These are phyloP conservation scores for Prorops nasuta DNA, from an alignment of 1,140 invertebrate genomes.

Conservation along the genomic window DNA sequence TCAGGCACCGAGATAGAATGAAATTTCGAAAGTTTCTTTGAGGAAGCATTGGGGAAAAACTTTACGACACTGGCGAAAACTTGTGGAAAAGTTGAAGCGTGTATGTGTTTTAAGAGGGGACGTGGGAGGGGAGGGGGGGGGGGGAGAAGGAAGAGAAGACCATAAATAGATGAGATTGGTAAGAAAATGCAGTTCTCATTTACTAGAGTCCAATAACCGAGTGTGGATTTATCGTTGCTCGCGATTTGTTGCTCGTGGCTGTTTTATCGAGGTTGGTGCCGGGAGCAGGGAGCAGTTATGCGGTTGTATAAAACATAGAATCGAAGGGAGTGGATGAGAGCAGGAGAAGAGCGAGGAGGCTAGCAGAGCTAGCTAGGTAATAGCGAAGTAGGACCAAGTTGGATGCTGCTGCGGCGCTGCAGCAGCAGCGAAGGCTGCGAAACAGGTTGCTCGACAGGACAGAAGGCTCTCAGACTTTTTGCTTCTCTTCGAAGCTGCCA, in stretches of 20 bases:
- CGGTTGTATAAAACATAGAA: background rate
- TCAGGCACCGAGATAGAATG: no score
- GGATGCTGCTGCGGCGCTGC: no score
- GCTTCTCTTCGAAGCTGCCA: background rate
- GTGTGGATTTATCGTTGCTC: background rate
- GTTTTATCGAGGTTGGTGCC: background rate
- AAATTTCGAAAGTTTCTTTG: no score
- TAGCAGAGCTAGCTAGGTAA: no score
- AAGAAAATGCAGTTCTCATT: slow-evolving; percentile 1
- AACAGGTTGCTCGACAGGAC: slow-evolving; percentile 26
- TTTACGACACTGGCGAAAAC: no score
- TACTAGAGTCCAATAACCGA: background rate
- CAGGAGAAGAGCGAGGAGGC: background rate
- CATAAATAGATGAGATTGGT: no score
- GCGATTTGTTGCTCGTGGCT: background rate
- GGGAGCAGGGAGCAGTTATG: background rate
- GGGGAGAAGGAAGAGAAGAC: no score
- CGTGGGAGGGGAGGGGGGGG: no score
- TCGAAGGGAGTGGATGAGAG: background rate
- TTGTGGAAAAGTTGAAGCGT: no score
- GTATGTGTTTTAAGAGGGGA: no score
- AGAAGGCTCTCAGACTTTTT: background rate
- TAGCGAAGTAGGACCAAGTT: slow-evolving; percentile 24
- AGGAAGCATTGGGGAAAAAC: no score
- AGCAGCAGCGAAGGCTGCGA: slow-evolving; percentile 23